Evolutionary conservation across 2,888 invertebrate genomes (phyloP).

Genomic region (Allacma fusca): DNA sequence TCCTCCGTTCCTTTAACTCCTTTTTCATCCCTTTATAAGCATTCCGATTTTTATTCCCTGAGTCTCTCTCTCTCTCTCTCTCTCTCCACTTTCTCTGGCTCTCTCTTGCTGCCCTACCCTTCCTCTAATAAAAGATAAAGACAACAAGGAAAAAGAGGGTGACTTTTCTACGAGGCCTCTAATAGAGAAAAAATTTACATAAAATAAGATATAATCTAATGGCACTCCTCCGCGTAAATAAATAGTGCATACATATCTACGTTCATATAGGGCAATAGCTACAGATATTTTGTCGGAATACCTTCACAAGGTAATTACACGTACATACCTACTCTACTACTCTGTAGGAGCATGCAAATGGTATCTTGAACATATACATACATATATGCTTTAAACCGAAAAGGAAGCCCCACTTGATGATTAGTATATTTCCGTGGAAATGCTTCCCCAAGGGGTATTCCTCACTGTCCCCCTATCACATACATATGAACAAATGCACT

Average conservation of each 20-base stretch:
- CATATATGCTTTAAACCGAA: too few species aligned
- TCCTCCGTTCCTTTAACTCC: background rate
- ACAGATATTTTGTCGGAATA: too few species aligned
- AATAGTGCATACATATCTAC: background rate
- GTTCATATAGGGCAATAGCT: background rate
- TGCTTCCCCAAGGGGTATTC: too few species aligned
- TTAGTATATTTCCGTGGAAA: too few species aligned
- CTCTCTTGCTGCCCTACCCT: background rate
- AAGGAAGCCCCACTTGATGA: too few species aligned
- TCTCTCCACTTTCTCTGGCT: background rate
- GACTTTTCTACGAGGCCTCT: background rate
- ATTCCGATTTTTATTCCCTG: slow-evolving; percentile 15
- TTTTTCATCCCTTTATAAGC: slow-evolving; percentile 30
- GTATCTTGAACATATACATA: too few species aligned
- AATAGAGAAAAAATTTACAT: slow-evolving; percentile 4
- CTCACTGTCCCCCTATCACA: too few species aligned
- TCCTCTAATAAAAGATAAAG: slow-evolving; percentile 30
- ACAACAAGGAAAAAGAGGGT: slow-evolving; percentile 24
- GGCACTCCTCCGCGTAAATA: background rate
- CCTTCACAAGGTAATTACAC: too few species aligned
- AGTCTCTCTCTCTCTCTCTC: slow-evolving; percentile 5
- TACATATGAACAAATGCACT: too few species aligned
- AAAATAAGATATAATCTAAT: slow-evolving; percentile 11
- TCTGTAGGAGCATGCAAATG: too few species aligned
- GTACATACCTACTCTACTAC: too few species aligned